Evolutionary conservation across 2,888 invertebrate species (phyloP).

Genomic region (Hipparchia semele): DNA sequence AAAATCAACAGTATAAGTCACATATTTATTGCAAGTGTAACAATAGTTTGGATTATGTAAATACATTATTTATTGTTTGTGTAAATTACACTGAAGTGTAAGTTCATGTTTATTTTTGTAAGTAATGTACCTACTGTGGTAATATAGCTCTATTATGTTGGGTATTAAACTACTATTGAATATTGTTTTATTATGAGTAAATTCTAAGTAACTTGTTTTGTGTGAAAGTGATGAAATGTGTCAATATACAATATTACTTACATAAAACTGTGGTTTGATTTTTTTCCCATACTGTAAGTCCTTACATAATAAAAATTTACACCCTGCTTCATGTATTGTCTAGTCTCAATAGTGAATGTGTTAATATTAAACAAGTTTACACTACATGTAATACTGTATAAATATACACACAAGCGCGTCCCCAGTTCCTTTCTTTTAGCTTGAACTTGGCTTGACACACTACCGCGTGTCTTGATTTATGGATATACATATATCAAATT

Average conservation of each 20-base stretch:
- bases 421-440: no score
- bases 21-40: conserved; percentile 23
- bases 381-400: no score
- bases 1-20: conserved; percentile 25
- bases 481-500: no score
- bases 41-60: conserved; percentile 48
- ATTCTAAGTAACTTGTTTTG: conserved; percentile 78
- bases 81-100: conserved; percentile 56
- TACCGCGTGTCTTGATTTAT: no score
- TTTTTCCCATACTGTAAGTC: not conserved
- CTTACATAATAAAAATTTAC: no score
- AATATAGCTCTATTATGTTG: conserved; percentile 74
- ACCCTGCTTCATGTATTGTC: no score
- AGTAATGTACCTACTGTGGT: conserved; percentile 44
- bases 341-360: no score
- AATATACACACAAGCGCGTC: no score
- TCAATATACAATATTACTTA: conserved; percentile 80
- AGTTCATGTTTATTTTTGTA: conserved; percentile 67
- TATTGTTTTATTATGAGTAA: conserved; percentile 75
- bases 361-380: no score
- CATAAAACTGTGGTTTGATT: conserved; percentile 60
- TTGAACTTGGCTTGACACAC: no score
- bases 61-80: conserved; percentile 63
- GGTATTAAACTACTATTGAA: conserved; percentile 71
- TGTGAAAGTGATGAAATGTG: conserved; percentile 78